phyloP scores from a whole-genome alignment of 2,888 invertebrate genomes.

The Torymus tubicola region DNA sequence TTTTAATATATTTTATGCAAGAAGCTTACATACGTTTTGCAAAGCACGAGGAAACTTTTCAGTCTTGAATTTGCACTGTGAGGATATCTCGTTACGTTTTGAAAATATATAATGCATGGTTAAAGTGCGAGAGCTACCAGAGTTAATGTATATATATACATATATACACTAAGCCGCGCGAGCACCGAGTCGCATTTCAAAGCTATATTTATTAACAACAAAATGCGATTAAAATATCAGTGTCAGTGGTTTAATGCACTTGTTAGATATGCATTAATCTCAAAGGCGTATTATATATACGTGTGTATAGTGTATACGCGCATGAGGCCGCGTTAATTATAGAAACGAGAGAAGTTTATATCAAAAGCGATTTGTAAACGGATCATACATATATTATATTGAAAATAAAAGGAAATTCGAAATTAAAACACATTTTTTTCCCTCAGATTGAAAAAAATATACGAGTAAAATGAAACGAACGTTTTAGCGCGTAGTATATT shows the following conservation, averaged over 20 bases:
- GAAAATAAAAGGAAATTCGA: no score
- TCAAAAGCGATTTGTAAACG: no score
- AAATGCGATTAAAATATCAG: slow-evolving; percentile 24
- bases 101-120: slow-evolving; percentile 38
- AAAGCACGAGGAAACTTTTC: slow-evolving; percentile 15
- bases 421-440: no score
- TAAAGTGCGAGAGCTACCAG: neutral
- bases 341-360: no score
- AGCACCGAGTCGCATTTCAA: slow-evolving; percentile 34
- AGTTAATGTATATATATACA: no score
- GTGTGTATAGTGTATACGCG: no score
- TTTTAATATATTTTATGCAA: slow-evolving; percentile 15
- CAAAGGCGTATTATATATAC: no score
- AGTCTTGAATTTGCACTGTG: slow-evolving; percentile 6
- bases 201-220: slow-evolving; percentile 24
- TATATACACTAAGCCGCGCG: neutral
- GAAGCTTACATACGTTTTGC: neutral
- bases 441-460: no score
- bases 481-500: no score
- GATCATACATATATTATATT: no score
- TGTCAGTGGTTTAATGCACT: neutral
- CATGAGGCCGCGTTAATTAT: no score
- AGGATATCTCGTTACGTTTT: slow-evolving; percentile 38
- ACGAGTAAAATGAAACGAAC: no score
- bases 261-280: neutral